Conservation (phyloP, 2,797 vertebrate genomes). For the Bufotes viridis region DNA sequence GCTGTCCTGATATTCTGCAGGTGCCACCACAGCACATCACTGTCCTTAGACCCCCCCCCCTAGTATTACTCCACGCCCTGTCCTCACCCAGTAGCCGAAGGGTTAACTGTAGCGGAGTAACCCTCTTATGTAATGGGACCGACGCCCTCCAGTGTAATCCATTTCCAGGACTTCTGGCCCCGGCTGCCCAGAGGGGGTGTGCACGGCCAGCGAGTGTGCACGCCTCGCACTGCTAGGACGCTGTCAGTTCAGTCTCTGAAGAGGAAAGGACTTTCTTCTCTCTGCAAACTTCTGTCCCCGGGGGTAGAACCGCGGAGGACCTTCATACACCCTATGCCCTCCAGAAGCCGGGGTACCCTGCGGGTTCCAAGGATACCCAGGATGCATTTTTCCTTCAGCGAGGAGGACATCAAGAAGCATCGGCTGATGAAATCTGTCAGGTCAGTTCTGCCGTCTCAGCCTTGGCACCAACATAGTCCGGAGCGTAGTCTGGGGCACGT, state of each 20-base stretch:
- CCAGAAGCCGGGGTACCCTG: conserved; percentile 57
- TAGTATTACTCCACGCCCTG: neutral
- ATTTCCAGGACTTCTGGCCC: conserved; percentile 50
- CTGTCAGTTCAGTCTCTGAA: neutral
- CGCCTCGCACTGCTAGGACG: neutral
- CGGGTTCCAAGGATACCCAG: conserved; percentile 47
- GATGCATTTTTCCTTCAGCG: conserved; percentile 73
- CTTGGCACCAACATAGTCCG: neutral
- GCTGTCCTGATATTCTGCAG: neutral
- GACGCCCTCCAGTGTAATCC: conserved; percentile 51
- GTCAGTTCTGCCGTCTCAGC: conserved; percentile 64
- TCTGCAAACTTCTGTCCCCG: conserved; percentile 19
- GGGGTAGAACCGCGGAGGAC: neutral
- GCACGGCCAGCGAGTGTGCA: conserved; percentile 1
- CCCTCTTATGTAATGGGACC: conserved; percentile 51
- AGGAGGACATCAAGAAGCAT: conserved; percentile 70
- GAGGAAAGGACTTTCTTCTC: neutral
- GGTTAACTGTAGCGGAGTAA: conserved; percentile 33
- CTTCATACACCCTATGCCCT: conserved; percentile 42
- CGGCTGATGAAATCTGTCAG: conserved; percentile 69
- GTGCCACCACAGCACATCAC: neutral
- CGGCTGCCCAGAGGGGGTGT: conserved; percentile 21
- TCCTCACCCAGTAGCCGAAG: neutral
- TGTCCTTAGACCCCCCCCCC: neutral
- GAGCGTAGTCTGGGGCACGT: neutral